Base-by-base conservation (phyloP, 2,888 invertebrate species). In the Agonopterix alstromeriana region DNA sequence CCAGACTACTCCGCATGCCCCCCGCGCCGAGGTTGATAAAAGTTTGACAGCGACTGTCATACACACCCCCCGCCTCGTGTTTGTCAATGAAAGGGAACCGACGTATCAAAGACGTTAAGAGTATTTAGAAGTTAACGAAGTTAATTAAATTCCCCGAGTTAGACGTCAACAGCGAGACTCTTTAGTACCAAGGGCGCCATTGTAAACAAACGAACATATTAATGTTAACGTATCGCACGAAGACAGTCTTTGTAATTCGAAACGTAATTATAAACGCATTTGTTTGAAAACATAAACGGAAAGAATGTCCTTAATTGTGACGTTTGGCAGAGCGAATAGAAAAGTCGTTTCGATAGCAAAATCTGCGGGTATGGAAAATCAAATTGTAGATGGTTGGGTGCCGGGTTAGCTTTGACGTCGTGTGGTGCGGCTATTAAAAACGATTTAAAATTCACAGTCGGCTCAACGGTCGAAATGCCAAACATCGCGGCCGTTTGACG, bases 51-150 rank as follows among this genome's bases (percentile, higher is more conserved):
- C 65, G 61, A 67, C 79, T 83, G 82, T 85, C 85, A 73, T 69
- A 66, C 68, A 75, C 83, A 83, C 76, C 69, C 74, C 61, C 67
- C 61, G 61, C 68, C 67, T 68, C 73, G 70, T 74, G 78, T 79
- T 79, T 82, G 79, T 79, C 82, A 82, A 82, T 83, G 82, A 70
- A 75, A 78, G 76, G 77, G 78, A 69, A 73, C 72, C 61, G 77
- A 79, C 76, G 79, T 86, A 86, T 84, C 85, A 83, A 83, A 87
- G 84, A 86, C 81, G 84, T 83, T 83, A 85, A 85, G 87, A 86
- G 85, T 86, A 81, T 88, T 87, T 86, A 82, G 84, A 84, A 88
- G 83, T 86, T 87, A 84, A 82, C 82, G 81, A 86, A 86, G 83
- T 87, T 88, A 88, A 88, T 88, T 88, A 87, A 87, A 88, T 86